phyloP scores from a whole-genome alignment of 1,140 invertebrate species.

The Pseudomyrmex dendroicus region DNA sequence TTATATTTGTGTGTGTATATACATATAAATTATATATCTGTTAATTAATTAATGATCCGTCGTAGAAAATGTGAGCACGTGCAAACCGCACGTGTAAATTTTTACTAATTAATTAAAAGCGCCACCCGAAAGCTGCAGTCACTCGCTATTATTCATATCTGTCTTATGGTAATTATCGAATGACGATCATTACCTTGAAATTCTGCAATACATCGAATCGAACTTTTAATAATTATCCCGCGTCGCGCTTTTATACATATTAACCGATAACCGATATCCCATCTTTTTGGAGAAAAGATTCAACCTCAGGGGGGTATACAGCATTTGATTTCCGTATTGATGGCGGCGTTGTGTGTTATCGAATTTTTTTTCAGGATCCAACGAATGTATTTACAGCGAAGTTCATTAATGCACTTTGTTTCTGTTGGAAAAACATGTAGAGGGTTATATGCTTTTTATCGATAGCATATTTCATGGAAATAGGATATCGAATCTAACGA shows the following conservation, averaged over 20 bases:
- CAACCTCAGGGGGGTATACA: conserved; percentile 6
- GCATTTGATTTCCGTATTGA: conserved; percentile 26
- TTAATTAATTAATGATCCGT: conserved; percentile 52
- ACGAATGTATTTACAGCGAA: conserved; percentile 51
- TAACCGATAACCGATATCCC: conserved; percentile 44
- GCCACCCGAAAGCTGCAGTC: not conserved
- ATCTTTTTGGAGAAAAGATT: conserved; percentile 15
- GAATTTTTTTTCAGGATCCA: conserved; percentile 47
- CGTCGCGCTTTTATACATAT: conserved; percentile 20
- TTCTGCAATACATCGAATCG: conserved; percentile 4
- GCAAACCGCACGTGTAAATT: conserved; percentile 2
- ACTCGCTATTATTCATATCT: conserved; percentile 22
- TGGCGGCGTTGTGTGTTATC: conserved; percentile 31
- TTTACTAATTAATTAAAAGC: conserved; percentile 51
- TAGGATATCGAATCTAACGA: conserved; percentile 55
- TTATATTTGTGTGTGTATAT: not conserved
- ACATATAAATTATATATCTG: not conserved
- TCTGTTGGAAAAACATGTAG: conserved; percentile 54
- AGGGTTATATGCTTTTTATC: conserved; percentile 47
- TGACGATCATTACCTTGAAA: conserved; percentile 35
- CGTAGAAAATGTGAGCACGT: not conserved
- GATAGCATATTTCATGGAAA: conserved; percentile 50
- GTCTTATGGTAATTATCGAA: conserved; percentile 22
- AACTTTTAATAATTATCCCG: conserved; percentile 34
- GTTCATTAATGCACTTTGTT: conserved; percentile 61